Percentiles rank a stretch among this genome's conserved stretches.
phyloP scores from a whole-genome alignment of 2,113 vertebrate genomes.

The Peromyscus californicus region DNA sequence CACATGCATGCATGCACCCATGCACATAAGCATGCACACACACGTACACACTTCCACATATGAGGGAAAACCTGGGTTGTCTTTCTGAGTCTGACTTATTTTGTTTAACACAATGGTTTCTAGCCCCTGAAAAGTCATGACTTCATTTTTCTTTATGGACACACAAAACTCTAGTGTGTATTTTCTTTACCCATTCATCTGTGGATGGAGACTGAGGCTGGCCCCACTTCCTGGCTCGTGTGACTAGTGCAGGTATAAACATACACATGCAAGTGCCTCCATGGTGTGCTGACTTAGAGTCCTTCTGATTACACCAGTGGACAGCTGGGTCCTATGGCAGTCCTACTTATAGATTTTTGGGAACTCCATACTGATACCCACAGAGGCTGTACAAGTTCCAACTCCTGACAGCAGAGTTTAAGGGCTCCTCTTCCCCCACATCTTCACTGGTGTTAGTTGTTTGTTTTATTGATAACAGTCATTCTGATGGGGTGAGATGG shows the following conservation, averaged over 20 bases:
- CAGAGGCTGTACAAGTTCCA: neutral
- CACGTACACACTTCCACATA: neutral
- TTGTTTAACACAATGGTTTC: neutral
- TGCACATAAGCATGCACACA: too few species aligned
- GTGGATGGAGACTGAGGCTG: neutral
- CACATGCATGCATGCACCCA: neutral
- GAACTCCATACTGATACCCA: neutral
- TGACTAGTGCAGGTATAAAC: neutral
- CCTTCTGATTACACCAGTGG: neutral
- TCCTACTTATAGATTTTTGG: neutral
- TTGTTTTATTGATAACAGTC: neutral
- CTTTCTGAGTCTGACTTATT: neutral
- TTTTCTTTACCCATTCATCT: neutral
- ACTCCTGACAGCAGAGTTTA: too few species aligned
- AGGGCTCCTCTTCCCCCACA: neutral
- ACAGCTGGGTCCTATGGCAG: neutral
- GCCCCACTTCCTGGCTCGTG: neutral
- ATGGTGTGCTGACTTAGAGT: neutral
- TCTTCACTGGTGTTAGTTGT: neutral
- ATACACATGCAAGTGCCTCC: too few species aligned
- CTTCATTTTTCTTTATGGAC: neutral
- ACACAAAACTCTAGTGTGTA: neutral
- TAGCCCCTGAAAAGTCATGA: neutral
- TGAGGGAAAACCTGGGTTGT: neutral
- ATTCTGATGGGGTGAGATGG: neutral